phyloP scores from a whole-genome alignment of 2,888 invertebrate genomes.

The Tetranychus piercei region DNA sequence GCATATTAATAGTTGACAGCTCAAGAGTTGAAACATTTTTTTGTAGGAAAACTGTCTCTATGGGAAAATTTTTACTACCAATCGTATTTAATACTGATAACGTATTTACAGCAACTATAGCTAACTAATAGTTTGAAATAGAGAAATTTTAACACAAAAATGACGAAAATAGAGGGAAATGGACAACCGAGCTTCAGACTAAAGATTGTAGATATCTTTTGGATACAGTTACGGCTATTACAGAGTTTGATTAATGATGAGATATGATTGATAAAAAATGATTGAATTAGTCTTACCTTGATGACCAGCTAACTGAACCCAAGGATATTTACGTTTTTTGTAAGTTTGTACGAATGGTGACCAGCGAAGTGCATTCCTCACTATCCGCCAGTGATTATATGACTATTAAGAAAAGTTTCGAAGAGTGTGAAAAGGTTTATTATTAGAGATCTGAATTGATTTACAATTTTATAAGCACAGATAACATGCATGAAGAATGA shows the following conservation, averaged over 20 bases:
- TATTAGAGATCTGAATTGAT: background rate
- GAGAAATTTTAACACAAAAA: background rate
- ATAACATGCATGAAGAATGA: too few species aligned
- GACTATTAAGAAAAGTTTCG: background rate
- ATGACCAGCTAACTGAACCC: slow-evolving; percentile 88
- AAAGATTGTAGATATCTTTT: background rate
- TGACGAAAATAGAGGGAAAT: too few species aligned
- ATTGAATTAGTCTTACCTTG: slow-evolving; percentile 41
- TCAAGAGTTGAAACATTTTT: background rate
- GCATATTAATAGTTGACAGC: background rate
- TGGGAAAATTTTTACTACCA: background rate
- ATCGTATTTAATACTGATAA: too few species aligned
- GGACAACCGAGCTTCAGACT: background rate
- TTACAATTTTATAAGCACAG: background rate
- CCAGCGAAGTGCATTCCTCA: slow-evolving; percentile 84
- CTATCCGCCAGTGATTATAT: slow-evolving; percentile 52
- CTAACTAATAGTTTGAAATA: too few species aligned
- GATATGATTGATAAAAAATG: too few species aligned
- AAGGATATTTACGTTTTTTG: slow-evolving; percentile 83
- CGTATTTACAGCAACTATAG: too few species aligned
- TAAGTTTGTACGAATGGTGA: slow-evolving; percentile 91
- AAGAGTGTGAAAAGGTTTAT: background rate
- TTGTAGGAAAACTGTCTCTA: background rate
- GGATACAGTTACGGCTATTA: background rate
- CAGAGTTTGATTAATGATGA: background rate